Conservation (phyloP, 2,113 vertebrate species). For the Sinocyclocheilus rhinocerous region DNA sequence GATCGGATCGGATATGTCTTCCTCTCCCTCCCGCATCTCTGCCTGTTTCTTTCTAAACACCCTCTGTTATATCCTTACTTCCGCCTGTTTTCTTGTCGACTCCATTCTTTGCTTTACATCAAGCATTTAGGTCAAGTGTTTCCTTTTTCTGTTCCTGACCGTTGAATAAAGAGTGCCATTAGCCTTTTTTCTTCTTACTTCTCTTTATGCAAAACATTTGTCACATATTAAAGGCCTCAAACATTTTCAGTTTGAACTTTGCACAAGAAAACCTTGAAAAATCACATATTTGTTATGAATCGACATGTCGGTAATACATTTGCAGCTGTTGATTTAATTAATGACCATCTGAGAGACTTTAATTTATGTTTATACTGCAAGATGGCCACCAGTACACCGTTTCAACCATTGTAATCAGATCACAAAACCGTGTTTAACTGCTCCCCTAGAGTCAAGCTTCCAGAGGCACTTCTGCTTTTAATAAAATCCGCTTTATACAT, state of each 20-base stretch:
- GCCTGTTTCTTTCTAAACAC: not conserved
- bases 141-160: conserved; percentile 13
- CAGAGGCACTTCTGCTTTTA: not conserved
- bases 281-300: not conserved
- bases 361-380: not conserved
- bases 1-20: conserved; percentile 24
- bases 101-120: not conserved
- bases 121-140: conserved; percentile 4
- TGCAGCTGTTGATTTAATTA: not conserved
- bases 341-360: not conserved
- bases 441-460: not conserved
- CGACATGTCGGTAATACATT: not conserved
- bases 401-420: not conserved
- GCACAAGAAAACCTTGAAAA: not conserved
- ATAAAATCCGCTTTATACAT: not conserved
- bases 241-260: not conserved
- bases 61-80: not conserved
- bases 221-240: not conserved
- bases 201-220: not conserved
- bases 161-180: not conserved
- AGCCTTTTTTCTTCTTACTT: conserved; percentile 13
- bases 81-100: not conserved
- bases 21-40: not conserved
- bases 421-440: not conserved
- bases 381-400: not conserved